These are phyloP conservation scores for Teleopsis dalmanni DNA, from an alignment of 1,140 invertebrate species.

Conservation along the genomic window DNA sequence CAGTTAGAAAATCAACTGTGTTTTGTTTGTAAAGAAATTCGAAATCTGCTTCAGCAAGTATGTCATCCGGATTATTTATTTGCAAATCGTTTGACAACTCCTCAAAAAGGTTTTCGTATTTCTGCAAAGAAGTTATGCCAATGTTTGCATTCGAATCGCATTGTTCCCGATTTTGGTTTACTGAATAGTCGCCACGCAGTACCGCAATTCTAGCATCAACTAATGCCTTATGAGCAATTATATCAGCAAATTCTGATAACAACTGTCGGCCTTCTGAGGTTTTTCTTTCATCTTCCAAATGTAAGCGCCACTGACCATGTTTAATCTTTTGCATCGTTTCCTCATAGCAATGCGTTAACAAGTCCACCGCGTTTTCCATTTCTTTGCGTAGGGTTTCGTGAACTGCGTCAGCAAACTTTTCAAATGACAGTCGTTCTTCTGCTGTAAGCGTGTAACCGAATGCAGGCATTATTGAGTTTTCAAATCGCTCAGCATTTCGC, in stretches of 20 bases:
- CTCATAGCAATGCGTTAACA: constrained; percentile 58
- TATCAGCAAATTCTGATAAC: constrained; percentile 63
- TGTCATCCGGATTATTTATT: constrained; percentile 20
- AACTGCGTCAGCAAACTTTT: constrained; percentile 62
- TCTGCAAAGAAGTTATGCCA: constrained; percentile 15
- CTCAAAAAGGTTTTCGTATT: constrained; percentile 22
- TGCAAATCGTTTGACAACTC: constrained; percentile 22
- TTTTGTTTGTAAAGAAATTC: constrained; percentile 24
- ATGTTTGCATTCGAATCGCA: neutral
- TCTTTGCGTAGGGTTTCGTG: constrained; percentile 58
- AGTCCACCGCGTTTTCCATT: constrained; percentile 58
- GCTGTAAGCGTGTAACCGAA: constrained; percentile 52
- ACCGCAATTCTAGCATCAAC: constrained; percentile 63
- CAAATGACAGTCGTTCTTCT: constrained; percentile 55
- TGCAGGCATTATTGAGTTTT: constrained; percentile 47
- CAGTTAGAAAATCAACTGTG: constrained; percentile 16
- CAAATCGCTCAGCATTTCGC: constrained; percentile 58
- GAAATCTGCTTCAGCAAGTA: constrained; percentile 22
- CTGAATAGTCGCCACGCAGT: constrained; percentile 46
- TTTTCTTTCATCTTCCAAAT: constrained; percentile 47
- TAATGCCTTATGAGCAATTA: constrained; percentile 67
- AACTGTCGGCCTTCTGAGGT: constrained; percentile 49
- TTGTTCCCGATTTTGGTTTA: constrained; percentile 4
- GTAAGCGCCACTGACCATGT: constrained; percentile 32
- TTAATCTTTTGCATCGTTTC: constrained; percentile 48